Base-by-base conservation (phyloP, 2,888 invertebrate genomes). In the Helicoverpa assulta region DNA sequence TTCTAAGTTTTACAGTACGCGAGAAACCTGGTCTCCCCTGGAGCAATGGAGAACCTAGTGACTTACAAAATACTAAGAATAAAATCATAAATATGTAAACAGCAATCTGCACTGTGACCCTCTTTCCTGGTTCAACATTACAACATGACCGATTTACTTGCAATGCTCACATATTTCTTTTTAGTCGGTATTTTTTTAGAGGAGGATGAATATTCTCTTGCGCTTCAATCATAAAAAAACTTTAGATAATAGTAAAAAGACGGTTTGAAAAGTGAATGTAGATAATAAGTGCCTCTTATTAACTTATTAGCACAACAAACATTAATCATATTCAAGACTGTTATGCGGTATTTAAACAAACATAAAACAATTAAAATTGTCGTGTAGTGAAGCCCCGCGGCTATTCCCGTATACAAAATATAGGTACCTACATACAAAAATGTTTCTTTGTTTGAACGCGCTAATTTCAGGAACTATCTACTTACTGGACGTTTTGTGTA, bases 1-100 rank as follows among this genome's bases (percentile, higher is more conserved):
- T 55, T n/a, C 16, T 63, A 61, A 61, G 53, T 75, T 52, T 29
- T 51, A n/a, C 54, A 68, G 57, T 65, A 26, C 40, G 53, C 71
- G 59, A 50, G 68, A 54, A 29, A 52, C 64, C 63, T 56, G 63
- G 63, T 4, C 50, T 40, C 40, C 74, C 76, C 66, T 21, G n/a
- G 53, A 63, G 78, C 68, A 16, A 64, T 54, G 21, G 33, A 69
- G 52, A 64, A 64, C 80, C 80, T 53, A 78, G 69, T 80, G 80
- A 78, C 80, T 76, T 72, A 80, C 78, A 76, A 76, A 80, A 72
- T 74, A 80, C 76, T 65, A 50, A 76, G 78, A 78, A 78, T 72
- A 74, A 79, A 80, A 80, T 77, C 77, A 77, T 80, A 77, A 77
- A 80, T 80, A 80, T 65, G 40, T 79, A 50, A 80, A 80, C 61